Evolutionary conservation across 2,113 vertebrate species (phyloP).

Genomic region (Xiphophorus maculatus): DNA sequence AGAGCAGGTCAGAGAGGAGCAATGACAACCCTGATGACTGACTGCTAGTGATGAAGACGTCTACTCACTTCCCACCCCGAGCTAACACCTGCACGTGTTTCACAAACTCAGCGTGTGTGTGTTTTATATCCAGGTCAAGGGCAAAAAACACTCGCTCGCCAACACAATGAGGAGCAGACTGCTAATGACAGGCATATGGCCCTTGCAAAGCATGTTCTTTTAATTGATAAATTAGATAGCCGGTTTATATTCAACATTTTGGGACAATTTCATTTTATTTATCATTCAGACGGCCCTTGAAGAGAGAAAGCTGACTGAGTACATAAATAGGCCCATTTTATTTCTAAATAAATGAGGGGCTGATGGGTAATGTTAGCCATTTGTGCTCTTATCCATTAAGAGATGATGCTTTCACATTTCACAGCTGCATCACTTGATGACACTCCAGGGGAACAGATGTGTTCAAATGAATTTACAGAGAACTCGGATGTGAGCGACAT

Average conservation of each 20-base stretch:
- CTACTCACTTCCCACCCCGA: constrained; percentile 31
- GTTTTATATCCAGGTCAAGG: constrained; percentile 60
- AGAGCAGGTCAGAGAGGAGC: constrained; percentile 46
- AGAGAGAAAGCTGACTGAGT: constrained; percentile 30
- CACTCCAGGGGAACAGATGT: constrained; percentile 65
- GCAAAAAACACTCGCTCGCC: constrained; percentile 47
- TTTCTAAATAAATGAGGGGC: constrained; percentile 51
- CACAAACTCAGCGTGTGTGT: constrained; percentile 21
- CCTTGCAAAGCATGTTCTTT: constrained; percentile 6
- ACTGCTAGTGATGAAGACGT: constrained; percentile 49
- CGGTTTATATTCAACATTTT: constrained; percentile 40
- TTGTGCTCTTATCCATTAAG: constrained; percentile 51
- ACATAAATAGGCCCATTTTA: constrained; percentile 46
- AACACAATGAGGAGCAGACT: constrained; percentile 39
- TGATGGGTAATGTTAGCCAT: constrained; percentile 55
- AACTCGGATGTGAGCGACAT: constrained; percentile 46
- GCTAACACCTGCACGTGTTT: constrained; percentile 33
- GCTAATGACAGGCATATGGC: constrained; percentile 47
- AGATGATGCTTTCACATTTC: constrained; percentile 45
- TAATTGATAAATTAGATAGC: constrained; percentile 49
- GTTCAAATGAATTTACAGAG: constrained; percentile 64
- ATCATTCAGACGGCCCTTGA: constrained; percentile 49
- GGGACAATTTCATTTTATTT: constrained; percentile 30
- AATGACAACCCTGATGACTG: constrained; percentile 30
- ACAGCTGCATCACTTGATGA: constrained; percentile 57